Percentiles rank a stretch among this genome's conserved stretches.
Conservation (phyloP, 2,797 vertebrate species). For the Tokudaia tokunoshimensis region DNA sequence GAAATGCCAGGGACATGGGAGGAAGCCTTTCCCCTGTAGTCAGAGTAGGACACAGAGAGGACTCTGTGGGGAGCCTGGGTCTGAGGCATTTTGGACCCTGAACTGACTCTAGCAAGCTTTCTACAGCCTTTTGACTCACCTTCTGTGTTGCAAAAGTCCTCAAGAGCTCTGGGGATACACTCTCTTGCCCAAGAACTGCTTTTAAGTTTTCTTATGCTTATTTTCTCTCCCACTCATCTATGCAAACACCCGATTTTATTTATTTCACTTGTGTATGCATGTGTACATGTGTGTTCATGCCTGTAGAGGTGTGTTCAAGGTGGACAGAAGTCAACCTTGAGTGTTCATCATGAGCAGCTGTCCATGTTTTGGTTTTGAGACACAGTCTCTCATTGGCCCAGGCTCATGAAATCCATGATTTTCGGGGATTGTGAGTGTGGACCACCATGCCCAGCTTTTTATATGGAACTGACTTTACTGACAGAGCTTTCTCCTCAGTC, state of each 20-base stretch:
- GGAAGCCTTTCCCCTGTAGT: fast-evolving
- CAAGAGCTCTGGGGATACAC: fast-evolving
- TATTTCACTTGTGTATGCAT: background rate
- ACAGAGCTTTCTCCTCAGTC: background rate
- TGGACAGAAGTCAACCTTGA: background rate
- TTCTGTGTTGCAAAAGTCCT: background rate
- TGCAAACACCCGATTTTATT: background rate
- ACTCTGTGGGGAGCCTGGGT: background rate
- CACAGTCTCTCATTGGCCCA: background rate
- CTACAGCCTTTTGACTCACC: too few relatives aligned
- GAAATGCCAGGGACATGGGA: fast-evolving
- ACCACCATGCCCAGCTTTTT: background rate
- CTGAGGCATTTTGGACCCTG: background rate
- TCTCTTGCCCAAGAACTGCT: fast-evolving
- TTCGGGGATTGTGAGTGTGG: background rate
- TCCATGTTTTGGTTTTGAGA: background rate
- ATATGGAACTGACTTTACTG: background rate
- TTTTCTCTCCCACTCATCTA: background rate
- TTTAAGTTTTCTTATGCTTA: background rate
- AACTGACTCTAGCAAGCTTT: background rate
- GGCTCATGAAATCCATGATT: background rate
- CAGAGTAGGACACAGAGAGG: background rate
- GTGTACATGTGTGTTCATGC: background rate
- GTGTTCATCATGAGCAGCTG: background rate
- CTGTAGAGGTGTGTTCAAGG: background rate